These are phyloP conservation scores for Nipponia nippon DNA, from an alignment of 2,113 vertebrate species.

Conservation along the genomic window DNA sequence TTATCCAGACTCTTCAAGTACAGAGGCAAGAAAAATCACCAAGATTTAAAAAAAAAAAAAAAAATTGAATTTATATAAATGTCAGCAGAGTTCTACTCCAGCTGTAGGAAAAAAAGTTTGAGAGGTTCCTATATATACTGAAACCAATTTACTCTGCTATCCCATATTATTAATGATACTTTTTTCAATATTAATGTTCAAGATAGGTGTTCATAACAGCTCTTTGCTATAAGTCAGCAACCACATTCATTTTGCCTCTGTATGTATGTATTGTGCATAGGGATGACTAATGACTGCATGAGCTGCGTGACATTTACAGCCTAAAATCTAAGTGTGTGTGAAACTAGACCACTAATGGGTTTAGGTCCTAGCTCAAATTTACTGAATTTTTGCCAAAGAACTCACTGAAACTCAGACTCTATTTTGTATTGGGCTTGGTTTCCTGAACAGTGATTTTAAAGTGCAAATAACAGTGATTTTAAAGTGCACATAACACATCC, in stretches of 20 bases:
- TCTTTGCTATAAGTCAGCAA: neutral
- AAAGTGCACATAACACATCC: neutral
- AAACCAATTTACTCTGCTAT: neutral
- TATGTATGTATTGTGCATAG: neutral
- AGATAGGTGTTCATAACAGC: neutral
- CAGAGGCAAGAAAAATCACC: neutral
- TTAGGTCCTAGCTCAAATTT: neutral
- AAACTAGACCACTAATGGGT: neutral
- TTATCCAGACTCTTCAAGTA: neutral
- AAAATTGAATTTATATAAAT: neutral
- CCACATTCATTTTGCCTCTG: neutral
- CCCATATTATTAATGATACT: neutral
- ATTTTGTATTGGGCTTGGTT: neutral
- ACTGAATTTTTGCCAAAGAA: neutral
- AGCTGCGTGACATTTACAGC: conserved; percentile 30
- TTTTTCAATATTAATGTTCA: neutral
- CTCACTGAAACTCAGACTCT: neutral
- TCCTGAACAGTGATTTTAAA: neutral
- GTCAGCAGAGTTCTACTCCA: neutral
- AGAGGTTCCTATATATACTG: neutral
- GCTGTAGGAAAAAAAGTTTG: neutral
- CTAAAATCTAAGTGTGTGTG: neutral
- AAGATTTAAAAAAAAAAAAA: neutral
- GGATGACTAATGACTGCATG: conserved; percentile 19
- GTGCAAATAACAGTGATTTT: neutral